These are phyloP conservation scores for Meloidogyne floridensis DNA, from an alignment of 1,140 invertebrate genomes.

Conservation along the genomic window DNA sequence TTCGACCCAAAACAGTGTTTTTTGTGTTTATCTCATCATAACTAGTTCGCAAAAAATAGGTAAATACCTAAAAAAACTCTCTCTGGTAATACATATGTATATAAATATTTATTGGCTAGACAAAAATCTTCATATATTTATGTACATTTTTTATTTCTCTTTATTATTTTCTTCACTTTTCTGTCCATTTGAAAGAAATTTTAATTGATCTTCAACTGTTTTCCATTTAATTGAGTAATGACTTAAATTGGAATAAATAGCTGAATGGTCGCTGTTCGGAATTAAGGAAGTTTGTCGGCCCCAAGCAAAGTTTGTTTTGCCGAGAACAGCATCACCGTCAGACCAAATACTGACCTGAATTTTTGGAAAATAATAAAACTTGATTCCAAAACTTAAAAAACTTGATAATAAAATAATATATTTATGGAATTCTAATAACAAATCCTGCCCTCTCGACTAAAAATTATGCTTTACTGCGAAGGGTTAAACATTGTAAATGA, in stretches of 20 bases:
- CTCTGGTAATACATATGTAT: too few species aligned
- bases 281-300: conserved; percentile 20
- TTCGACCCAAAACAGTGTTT: too few species aligned
- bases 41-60: too few species aligned
- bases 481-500: too few species aligned
- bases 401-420: too few species aligned
- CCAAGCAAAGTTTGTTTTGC: conserved; percentile 20
- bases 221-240: conserved; percentile 25
- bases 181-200: conserved; percentile 8
- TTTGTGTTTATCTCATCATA: too few species aligned
- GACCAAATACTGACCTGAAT: conserved; percentile 22
- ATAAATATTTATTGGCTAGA: not conserved
- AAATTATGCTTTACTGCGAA: too few species aligned
- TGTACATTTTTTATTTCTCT: not conserved
- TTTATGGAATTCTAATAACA: too few species aligned
- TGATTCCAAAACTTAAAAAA: too few species aligned
- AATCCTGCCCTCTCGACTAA: too few species aligned
- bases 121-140: not conserved
- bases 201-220: conserved; percentile 16
- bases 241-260: not conserved
- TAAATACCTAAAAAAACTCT: too few species aligned
- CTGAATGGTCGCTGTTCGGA: conserved; percentile 16
- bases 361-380: too few species aligned
- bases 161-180: not conserved
- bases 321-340: conserved; percentile 10